Evolutionary conservation across 2,113 vertebrate genomes (phyloP).

Genomic region (Mus musculus): DNA sequence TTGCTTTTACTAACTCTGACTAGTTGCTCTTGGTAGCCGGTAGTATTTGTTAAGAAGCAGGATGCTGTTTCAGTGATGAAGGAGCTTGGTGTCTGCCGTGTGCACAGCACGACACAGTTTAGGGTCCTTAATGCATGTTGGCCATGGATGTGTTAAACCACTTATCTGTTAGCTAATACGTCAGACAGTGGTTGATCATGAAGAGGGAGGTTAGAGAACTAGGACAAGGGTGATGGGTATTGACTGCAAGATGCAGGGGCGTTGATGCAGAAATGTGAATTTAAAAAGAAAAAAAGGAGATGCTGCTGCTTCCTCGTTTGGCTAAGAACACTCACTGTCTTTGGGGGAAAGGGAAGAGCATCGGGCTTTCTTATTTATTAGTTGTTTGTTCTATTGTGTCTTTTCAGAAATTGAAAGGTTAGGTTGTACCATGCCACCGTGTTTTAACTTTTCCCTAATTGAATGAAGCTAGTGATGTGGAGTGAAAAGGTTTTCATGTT

Average conservation of each 20-base stretch:
- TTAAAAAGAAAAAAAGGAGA: constrained; percentile 3
- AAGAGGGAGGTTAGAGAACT: neutral
- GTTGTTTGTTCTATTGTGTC: neutral
- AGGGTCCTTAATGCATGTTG: neutral
- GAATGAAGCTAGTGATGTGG: constrained; percentile 34
- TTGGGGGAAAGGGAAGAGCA: neutral
- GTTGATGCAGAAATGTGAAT: neutral
- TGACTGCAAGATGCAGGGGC: neutral
- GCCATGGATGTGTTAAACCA: neutral
- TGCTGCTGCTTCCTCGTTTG: neutral
- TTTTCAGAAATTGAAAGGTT: constrained; percentile 38
- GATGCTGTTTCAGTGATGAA: neutral
- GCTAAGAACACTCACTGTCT: neutral
- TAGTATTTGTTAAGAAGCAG: neutral
- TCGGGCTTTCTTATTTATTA: neutral
- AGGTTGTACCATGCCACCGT: neutral
- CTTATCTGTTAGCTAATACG: neutral
- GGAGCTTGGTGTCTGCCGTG: neutral
- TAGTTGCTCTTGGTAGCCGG: neutral
- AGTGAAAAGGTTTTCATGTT: constrained; percentile 29
- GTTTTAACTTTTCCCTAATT: constrained; percentile 58
- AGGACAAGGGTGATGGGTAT: neutral
- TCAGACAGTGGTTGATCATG: neutral
- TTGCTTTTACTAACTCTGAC: neutral
- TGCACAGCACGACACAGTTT: neutral